Evolutionary conservation across 2,888 invertebrate species (phyloP).

Genomic region (Silvanus unidentatus): DNA sequence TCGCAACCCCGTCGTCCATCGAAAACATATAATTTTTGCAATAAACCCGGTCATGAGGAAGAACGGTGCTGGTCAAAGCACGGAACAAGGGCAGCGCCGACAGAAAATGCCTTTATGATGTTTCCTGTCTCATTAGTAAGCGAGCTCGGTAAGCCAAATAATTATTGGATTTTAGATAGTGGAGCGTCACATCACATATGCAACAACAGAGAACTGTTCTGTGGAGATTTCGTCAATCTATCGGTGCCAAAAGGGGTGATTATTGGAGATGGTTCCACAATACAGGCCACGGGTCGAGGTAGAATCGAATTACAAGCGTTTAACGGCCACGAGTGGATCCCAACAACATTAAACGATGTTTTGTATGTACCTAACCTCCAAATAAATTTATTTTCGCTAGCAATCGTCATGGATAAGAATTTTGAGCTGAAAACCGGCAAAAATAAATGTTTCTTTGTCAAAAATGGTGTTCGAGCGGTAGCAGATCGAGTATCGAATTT

Average conservation of each 20-base stretch:
- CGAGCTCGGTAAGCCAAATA: neutral
- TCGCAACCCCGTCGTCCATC: neutral
- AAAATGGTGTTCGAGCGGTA: constrained; percentile 14
- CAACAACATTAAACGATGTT: constrained; percentile 3
- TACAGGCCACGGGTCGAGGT: constrained; percentile 5
- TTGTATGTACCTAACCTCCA: constrained; percentile 31
- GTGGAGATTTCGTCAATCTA: neutral
- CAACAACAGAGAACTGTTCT: neutral
- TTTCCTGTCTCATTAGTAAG: neutral
- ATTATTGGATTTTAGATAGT: constrained; percentile 6
- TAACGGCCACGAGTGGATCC: constrained; percentile 4
- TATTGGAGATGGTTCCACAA: constrained; percentile 6
- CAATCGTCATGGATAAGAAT: constrained; percentile 23
- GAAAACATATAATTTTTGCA: constrained; percentile 5
- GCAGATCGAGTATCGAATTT: constrained; percentile 20
- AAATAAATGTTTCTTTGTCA: constrained; percentile 15
- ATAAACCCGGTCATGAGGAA: neutral
- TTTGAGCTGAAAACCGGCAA: constrained; percentile 26
- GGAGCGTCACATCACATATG: constrained; percentile 11
- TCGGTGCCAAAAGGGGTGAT: constrained; percentile 2
- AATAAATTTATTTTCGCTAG: constrained; percentile 39
- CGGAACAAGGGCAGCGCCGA: neutral
- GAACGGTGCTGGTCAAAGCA: neutral
- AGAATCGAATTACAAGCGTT: constrained; percentile 1
- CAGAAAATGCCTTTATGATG: neutral